Percentiles rank a stretch among this genome's conserved stretches.
phyloP scores from a whole-genome alignment of 2,888 invertebrate species.

The Apodemia duryi region DNA sequence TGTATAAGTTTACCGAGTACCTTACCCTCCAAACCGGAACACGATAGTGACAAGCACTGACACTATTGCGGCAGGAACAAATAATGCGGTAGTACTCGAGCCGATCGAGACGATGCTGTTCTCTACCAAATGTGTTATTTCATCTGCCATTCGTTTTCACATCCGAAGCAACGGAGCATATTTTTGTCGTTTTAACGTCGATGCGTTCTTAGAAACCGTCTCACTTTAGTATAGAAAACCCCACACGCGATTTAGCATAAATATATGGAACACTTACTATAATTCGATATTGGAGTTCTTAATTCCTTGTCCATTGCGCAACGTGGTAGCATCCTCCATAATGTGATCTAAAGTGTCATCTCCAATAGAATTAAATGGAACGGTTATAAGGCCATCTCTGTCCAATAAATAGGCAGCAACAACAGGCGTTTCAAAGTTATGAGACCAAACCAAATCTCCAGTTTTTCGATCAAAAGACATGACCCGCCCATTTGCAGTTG shows the following conservation, averaged over 20 bases:
- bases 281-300: slow-evolving; percentile 80
- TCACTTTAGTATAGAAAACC: background rate
- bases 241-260: background rate
- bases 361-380: slow-evolving; percentile 94
- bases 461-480: slow-evolving; percentile 90
- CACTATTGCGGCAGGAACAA: no score
- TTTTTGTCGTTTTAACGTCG: background rate
- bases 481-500: slow-evolving; percentile 92
- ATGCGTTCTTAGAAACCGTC: background rate
- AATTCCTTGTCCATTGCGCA: slow-evolving; percentile 79
- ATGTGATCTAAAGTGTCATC: slow-evolving; percentile 89
- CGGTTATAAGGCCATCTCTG: slow-evolving; percentile 86
- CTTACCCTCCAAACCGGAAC: no score
- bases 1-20: no score
- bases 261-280: slow-evolving; percentile 66
- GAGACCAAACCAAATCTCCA: slow-evolving; percentile 93
- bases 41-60: no score
- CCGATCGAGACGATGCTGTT: no score
- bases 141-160: background rate
- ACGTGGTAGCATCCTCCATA: slow-evolving; percentile 77
- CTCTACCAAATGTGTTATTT: no score
- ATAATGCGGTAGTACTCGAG: no score
- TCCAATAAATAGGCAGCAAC: slow-evolving; percentile 92
- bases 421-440: slow-evolving; percentile 92
- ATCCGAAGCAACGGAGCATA: background rate